Conservation (phyloP, 2,888 invertebrate species). For the Sarcophaga rosellei region DNA sequence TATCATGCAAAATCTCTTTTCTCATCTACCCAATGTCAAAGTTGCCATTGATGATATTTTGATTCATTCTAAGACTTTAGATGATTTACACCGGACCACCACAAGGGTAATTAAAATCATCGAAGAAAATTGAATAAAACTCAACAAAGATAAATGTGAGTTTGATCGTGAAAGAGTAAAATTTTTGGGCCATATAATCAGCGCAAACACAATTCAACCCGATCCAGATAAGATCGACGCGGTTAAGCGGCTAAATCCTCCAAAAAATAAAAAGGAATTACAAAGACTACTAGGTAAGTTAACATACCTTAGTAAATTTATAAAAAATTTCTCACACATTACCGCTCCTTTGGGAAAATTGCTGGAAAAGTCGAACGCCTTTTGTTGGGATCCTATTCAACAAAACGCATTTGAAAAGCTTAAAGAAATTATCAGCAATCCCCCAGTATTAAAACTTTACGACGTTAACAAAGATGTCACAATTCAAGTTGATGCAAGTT, state of each 20-base stretch:
- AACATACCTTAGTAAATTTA: slow-evolving; percentile 12
- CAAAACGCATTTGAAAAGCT: not conserved
- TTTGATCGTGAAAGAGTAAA: slow-evolving; percentile 1
- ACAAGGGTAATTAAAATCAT: slow-evolving; percentile 53
- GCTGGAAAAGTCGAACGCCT: not conserved
- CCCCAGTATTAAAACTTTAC: slow-evolving; percentile 1
- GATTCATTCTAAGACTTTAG: slow-evolving; percentile 67
- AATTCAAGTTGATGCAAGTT: slow-evolving; percentile 22
- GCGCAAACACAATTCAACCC: not conserved
- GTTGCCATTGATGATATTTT: slow-evolving; percentile 71
- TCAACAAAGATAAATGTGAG: slow-evolving; percentile 26
- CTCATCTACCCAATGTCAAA: slow-evolving; percentile 61
- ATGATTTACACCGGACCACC: slow-evolving; percentile 58
- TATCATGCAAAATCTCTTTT: slow-evolving; percentile 58
- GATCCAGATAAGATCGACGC: slow-evolving; percentile 11
- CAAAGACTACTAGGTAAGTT: not conserved
- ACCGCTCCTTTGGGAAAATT: not conserved
- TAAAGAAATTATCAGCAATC: slow-evolving; percentile 10
- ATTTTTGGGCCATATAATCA: slow-evolving; percentile 11
- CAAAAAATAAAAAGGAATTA: slow-evolving; percentile 16
- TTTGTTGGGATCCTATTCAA: not conserved
- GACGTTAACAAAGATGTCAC: not conserved
- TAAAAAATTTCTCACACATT: not conserved
- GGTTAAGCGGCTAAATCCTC: not conserved
- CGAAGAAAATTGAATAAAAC: slow-evolving; percentile 19